Conservation (phyloP, 2,888 invertebrate genomes). For the Drosophila formosana region DNA sequence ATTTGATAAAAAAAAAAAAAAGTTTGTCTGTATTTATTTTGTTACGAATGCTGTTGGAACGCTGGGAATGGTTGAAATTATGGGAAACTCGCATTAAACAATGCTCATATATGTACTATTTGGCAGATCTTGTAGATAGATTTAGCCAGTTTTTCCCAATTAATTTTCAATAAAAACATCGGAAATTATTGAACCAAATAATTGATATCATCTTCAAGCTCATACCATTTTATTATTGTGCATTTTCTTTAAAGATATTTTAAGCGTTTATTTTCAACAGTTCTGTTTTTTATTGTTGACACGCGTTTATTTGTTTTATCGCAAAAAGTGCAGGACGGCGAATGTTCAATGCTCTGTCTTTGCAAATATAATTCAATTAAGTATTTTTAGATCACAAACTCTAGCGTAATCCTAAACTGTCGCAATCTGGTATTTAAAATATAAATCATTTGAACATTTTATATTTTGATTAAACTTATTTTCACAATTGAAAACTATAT, state of each 20-base stretch:
- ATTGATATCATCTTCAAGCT: neutral
- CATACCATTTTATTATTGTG: neutral
- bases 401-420: no score
- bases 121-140: no score
- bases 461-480: no score
- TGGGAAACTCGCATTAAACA: no score
- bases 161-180: neutral
- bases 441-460: no score
- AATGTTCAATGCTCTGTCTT: slow-evolving; percentile 17
- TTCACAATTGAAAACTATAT: no score
- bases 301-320: slow-evolving; percentile 22
- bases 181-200: neutral
- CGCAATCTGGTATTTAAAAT: no score
- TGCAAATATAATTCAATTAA: no score
- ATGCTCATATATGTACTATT: neutral
- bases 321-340: neutral
- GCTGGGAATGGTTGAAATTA: neutral
- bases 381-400: no score
- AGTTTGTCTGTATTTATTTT: neutral
- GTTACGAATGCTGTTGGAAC: neutral
- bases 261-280: slow-evolving; percentile 24
- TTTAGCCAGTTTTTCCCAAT: neutral
- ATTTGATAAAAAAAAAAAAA: neutral
- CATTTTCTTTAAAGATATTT: neutral
- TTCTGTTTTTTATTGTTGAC: slow-evolving; percentile 19